Conservation (phyloP, 2,888 invertebrate species). For the Celastrina argiolus region DNA sequence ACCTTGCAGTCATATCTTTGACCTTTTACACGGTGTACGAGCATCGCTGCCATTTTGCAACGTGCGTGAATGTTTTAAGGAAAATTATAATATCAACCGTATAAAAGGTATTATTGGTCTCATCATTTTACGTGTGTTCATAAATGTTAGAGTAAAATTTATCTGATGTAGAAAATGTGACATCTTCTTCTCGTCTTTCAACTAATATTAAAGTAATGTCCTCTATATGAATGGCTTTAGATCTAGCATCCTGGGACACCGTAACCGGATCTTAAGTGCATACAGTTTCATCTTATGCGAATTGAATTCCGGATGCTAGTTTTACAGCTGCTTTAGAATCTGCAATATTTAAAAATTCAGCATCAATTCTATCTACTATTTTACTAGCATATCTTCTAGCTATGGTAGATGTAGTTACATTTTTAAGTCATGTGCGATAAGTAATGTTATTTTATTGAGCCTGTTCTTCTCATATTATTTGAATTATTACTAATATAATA, state of each 20-base stretch:
- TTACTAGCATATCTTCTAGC: conserved; percentile 68
- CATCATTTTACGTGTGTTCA: conserved; percentile 22
- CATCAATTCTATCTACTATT: conserved; percentile 35
- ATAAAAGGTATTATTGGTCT: conserved; percentile 4
- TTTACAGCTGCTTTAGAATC: not conserved
- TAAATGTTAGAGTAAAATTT: conserved; percentile 20
- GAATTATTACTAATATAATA: not conserved
- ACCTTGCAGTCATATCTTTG: not conserved
- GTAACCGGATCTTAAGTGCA: not conserved
- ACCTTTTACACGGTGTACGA: conserved; percentile 4
- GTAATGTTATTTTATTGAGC: conserved; percentile 15
- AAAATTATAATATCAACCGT: conserved; percentile 1
- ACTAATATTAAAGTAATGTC: not conserved
- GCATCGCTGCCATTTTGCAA: conserved; percentile 17
- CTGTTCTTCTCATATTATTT: conserved; percentile 5
- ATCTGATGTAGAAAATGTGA: conserved; percentile 19
- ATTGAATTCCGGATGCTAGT: not conserved
- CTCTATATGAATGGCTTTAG: not conserved
- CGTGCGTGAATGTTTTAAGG: conserved; percentile 30
- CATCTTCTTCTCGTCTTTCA: conserved; percentile 14
- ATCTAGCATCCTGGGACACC: not conserved
- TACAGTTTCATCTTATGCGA: not conserved
- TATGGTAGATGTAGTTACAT: conserved; percentile 54
- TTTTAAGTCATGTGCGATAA: conserved; percentile 20
- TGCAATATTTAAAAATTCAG: conserved; percentile 1